Evolutionary conservation across 2,797 vertebrate species (phyloP), one percentile per base, ranked within the genome.

Genomic region (Setipinna tenuifilis): DNA sequence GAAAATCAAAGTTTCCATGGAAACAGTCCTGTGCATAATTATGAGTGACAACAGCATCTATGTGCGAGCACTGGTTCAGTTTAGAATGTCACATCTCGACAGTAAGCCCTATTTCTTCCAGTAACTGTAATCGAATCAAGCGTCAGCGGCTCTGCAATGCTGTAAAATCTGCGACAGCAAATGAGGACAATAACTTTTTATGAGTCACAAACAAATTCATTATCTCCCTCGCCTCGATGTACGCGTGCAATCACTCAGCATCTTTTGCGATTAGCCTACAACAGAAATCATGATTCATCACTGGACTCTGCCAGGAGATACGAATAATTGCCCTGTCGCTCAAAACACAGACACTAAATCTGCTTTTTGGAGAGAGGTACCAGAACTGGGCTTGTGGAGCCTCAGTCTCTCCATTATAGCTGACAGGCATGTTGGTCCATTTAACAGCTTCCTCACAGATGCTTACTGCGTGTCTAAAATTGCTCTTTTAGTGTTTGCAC

Each of bases 1-100:
- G 78, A 86, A 90, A 91, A 90, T 88, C 83, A 85, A 88, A 86
- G 89, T 91, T 89, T 89, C 90, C 88, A 88, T 93, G 90, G 90
- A 78, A 91, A 93, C 87, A 89, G 58, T 35, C 88, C 84, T 61
- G 58, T n/a, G 25, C 50, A 10, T 31, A 31, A 68, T 71, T 31
- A 31, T 44, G 71, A 41, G 71, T 35, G 41, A 78, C 71, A 78
- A 19, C 16, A 59, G 7, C 71, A 78, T 78, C 71, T 44, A 78
- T 35, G 35, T 21, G 71, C 41, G 19, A 78, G 44, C 35, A 21
- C 35, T 41, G 31, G 31, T 31, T 78, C 35, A n/a, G 71, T 44
- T 78, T 44, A 71, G 28, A 71, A 44, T 1, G 35, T 44, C 71
- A 78, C 71, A 78, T n/a, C 17, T 44, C 16, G 23, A 68, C n/a